A percentile compares a stretch with the other conserved stretches of the same genome.
Evolutionary conservation across 2,113 vertebrate species (phyloP).

Genomic region (Zeus faber): DNA sequence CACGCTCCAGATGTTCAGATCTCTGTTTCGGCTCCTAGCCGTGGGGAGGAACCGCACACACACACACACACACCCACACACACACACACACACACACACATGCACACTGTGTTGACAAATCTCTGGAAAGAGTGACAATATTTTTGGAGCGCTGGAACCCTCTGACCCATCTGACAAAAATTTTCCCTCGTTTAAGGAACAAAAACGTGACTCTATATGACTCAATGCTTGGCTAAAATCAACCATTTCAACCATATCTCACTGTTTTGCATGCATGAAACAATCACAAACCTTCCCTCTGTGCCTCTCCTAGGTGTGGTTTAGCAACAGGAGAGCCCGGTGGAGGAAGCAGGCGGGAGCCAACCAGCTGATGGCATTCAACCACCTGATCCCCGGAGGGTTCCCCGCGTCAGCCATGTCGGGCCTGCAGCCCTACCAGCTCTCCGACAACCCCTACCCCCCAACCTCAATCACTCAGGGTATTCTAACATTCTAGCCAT

Average conservation of each 20-base stretch:
- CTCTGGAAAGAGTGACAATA: neutral
- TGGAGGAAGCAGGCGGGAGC: conserved; percentile 99
- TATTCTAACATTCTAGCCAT: conserved; percentile 41
- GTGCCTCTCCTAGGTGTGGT: conserved; percentile 87
- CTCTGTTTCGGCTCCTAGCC: conserved; percentile 43
- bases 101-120: neutral
- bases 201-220: neutral
- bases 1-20: conserved; percentile 58
- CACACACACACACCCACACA: conserved; percentile 11
- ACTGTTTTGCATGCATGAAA: neutral
- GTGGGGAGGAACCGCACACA: conserved; percentile 19
- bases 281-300: neutral
- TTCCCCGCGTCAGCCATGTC: conserved; percentile 97
- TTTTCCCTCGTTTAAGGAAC: neutral
- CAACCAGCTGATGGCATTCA: conserved; percentile 98
- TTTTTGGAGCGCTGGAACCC: neutral
- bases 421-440: conserved; percentile 90
- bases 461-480: conserved; percentile 94
- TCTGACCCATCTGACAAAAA: no score
- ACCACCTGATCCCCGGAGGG: conserved; percentile 97
- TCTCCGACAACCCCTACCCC: conserved; percentile 94
- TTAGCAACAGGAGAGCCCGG: conserved; percentile 95
- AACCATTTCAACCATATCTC: neutral
- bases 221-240: neutral
- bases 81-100: neutral